Percentiles rank a stretch among this genome's conserved stretches.
phyloP scores from a whole-genome alignment of 2,113 vertebrate species.

The Neodon shergylaensis region DNA sequence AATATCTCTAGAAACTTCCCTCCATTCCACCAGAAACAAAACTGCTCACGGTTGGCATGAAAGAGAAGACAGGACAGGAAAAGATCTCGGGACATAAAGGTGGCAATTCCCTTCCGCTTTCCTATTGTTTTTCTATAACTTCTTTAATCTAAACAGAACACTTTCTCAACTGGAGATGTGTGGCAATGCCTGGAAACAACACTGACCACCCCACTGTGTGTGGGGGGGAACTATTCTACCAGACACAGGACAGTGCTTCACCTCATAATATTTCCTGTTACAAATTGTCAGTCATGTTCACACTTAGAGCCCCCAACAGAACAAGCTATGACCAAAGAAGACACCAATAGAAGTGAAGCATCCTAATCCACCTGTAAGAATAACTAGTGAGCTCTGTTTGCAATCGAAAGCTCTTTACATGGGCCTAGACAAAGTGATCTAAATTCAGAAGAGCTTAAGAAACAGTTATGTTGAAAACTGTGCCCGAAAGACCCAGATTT shows the following conservation, averaged over 20 bases:
- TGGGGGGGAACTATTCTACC: background rate
- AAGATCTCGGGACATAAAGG: background rate
- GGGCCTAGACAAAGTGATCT: background rate
- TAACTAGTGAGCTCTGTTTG: background rate
- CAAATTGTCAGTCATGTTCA: background rate
- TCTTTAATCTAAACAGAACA: background rate
- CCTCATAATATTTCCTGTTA: background rate
- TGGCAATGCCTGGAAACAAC: background rate
- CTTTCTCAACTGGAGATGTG: background rate
- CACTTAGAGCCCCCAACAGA: background rate
- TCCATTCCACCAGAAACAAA: background rate
- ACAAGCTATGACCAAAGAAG: background rate
- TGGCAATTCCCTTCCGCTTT: background rate
- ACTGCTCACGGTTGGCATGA: background rate
- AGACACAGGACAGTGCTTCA: background rate
- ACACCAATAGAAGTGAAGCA: background rate
- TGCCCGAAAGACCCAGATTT: slow-evolving; percentile 17
- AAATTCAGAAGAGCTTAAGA: slow-evolving; percentile 25
- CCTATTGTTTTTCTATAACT: background rate
- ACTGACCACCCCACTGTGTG: background rate
- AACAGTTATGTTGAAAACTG: slow-evolving; percentile 51
- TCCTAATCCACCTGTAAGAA: background rate
- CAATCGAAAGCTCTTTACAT: background rate
- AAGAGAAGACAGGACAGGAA: background rate
- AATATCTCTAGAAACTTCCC: background rate